Base-by-base conservation (phyloP, 2,113 vertebrate species). In the Fregetta grallaria region DNA sequence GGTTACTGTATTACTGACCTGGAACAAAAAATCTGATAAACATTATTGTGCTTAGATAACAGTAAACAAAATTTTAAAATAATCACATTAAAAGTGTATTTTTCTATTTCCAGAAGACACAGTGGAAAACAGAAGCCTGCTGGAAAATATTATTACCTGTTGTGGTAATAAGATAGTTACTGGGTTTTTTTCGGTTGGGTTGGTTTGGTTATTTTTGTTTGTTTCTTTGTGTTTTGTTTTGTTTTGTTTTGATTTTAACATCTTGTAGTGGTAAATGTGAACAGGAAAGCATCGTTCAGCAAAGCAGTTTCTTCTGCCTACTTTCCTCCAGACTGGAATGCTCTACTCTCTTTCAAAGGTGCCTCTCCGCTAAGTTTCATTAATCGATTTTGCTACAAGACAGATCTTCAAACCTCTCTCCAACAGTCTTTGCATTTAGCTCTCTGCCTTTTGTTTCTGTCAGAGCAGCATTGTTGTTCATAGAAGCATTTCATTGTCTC, bases 111-210 rank as follows among this genome's bases (percentile, higher is more conserved):
- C 52, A 55, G 11, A 92, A 62, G 8, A 52, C 8, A 40, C 3
- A 36, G 3, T 58, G 14, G 36, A 38, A 56, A 80, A 49, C 11
- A 83, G 14, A 52, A 56, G 4, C 20, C 32, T 55, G 9, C 23
- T 79, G 50, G 42, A 79, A 91, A 91, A 80, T 2, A n/a, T 62
- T 56, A 13, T 5, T 55, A 13, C 8, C 10, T 50, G 3, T 25
- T 67, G 15, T 25, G 23, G 16, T 63, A 66, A 38, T 61, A 78
- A 63, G 14, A 11, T 6, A 44, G 17, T 30, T 84, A 52, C 17
- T 36, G 3, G 3, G 2, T 3, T 0, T 4, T 40, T 66, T 52
- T 50, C 52, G 6, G 4, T 56, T 42, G 9, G 4, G 3, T 61
- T 82, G 9, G 16, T 66, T 81, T 44, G n/a, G 21, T 56, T 38